phyloP scores from a whole-genome alignment of 2,888 invertebrate genomes.

The Galerucella nymphaeae region DNA sequence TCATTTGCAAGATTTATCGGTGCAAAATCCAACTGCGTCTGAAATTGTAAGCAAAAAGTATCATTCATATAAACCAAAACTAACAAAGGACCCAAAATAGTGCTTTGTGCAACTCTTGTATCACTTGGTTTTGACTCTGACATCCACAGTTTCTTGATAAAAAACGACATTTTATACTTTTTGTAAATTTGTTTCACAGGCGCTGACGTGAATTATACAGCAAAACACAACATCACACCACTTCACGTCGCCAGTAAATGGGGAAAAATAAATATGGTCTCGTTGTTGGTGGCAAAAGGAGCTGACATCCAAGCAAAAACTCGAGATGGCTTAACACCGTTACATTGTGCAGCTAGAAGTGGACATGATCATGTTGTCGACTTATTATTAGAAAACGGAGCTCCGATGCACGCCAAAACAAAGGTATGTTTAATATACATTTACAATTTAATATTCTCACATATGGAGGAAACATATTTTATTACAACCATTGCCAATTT shows the following conservation, averaged over 20 bases:
- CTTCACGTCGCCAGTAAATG: slow-evolving; percentile 98
- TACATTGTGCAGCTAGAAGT: slow-evolving; percentile 96
- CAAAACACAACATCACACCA: slow-evolving; percentile 98
- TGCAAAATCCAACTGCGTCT: no score
- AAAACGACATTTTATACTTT: no score
- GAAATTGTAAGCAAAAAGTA: no score
- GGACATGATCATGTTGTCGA: slow-evolving; percentile 97
- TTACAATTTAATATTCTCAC: no score
- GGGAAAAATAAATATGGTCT: slow-evolving; percentile 95
- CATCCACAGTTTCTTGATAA: no score
- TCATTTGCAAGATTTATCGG: no score
- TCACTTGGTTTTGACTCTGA: no score
- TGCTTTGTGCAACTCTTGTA: no score
- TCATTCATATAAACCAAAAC: no score
- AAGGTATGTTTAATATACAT: slow-evolving; percentile 72
- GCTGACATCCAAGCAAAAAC: slow-evolving; percentile 95
- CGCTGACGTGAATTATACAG: slow-evolving; percentile 95
- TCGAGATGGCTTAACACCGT: slow-evolving; percentile 92
- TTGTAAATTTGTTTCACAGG: slow-evolving; percentile 58
- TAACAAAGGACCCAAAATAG: no score
- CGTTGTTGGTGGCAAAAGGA: slow-evolving; percentile 86
- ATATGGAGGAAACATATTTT: no score
- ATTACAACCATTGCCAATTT: no score
- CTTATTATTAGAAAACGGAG: slow-evolving; percentile 86
- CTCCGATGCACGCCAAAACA: slow-evolving; percentile 95